phyloP scores from a whole-genome alignment of 1,140 invertebrate species.

The Aphaenogaster floridana region DNA sequence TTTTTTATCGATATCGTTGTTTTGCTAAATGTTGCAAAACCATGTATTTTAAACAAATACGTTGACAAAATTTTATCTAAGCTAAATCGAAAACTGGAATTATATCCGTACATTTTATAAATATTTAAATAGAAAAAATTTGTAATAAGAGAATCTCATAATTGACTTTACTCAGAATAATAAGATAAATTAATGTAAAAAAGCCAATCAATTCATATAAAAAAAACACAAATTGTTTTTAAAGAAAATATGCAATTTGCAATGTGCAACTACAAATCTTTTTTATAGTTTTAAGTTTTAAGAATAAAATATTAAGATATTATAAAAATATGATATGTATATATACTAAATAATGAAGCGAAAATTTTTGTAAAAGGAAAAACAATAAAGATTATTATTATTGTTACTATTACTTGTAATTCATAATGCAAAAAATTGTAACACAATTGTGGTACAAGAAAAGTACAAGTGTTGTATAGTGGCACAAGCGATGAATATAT shows the following conservation, averaged over 20 bases:
- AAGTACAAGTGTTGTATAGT: not conserved
- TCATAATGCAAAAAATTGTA: not conserved
- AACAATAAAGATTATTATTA: not conserved
- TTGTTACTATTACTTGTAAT: not conserved
- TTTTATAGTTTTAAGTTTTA: no score
- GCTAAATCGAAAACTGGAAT: not conserved
- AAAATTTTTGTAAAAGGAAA: not conserved
- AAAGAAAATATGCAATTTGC: no score
- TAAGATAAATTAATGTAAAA: no score
- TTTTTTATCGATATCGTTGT: not conserved
- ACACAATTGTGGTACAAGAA: not conserved
- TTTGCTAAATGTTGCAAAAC: not conserved
- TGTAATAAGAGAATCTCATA: no score
- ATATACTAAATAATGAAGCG: no score
- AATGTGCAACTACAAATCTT: no score
- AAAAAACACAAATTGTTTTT: no score
- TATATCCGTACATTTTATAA: not conserved
- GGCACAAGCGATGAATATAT: not conserved
- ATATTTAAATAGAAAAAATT: not conserved
- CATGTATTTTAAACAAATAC: not conserved
- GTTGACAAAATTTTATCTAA: not conserved
- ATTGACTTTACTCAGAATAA: no score
- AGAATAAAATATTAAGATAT: no score
- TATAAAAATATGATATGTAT: no score
- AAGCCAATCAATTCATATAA: no score